Base-by-base conservation (phyloP, 2,797 vertebrate species). In the Otolemur crassicaudatus region DNA sequence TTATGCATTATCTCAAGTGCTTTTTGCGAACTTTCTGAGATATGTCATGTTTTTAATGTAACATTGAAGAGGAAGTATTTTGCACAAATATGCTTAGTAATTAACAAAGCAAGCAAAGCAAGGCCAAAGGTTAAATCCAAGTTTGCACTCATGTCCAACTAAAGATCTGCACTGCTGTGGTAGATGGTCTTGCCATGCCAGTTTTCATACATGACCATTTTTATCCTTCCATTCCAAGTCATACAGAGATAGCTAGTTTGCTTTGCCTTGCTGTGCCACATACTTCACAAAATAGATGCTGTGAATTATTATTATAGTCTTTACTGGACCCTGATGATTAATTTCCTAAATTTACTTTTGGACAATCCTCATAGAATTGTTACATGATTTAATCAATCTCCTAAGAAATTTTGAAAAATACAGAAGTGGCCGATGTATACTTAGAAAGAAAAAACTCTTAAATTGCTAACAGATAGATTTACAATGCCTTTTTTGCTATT, bases 371-470 rank as follows among this genome's bases (percentile, higher is more conserved):
- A 8, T 85, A 65, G 77, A 70, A 88, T 63, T 85, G 20, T 31
- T 5, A 81, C 23, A 56, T 56, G 43, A 91, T 46, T 84, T 90
- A 83, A 83, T 90, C 31, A 60, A 84, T 70, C 27, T 49, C 13
- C 16, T 29, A 84, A 92, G 63, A 95, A 93, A 91, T 40, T 90
- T 83, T 60, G 2, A 91, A 95, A 94, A 80, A 79, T 90, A 81
- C 9, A 95, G 65, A 95, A 94, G 94, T 95, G 46, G 65, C 31
- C 53, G 86, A 63, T 27, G 75, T 56, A 91, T 9, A 73, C 14
- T 83, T 70, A 31, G 10, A 65, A 93, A 83, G 29, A 16, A 75
- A 93, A 83, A 70, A 29, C 13, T 34, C 27, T 56, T 58, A 73
- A 79, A 40, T 12, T 91, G 49, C 46, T 82, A 95, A 96, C 2